A percentile compares a stretch with the other conserved stretches of the same genome.
Evolutionary conservation across 2,888 invertebrate genomes (phyloP).

Genomic region (Stenichneumon culpator): DNA sequence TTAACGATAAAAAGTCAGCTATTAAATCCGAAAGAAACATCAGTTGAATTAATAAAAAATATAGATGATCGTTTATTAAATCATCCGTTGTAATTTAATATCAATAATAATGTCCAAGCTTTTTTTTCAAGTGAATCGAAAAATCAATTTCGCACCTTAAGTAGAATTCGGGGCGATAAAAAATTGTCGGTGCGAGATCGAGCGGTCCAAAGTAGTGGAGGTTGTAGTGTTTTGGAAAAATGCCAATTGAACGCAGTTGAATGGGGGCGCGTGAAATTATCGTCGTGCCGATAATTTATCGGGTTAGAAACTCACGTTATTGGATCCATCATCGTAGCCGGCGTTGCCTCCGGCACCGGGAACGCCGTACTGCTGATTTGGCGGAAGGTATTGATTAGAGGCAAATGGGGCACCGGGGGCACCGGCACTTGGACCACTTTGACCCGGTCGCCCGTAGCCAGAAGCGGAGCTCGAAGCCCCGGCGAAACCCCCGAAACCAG

Average conservation of each 20-base stretch:
- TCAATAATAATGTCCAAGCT: too few relatives aligned
- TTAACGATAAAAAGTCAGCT: too few relatives aligned
- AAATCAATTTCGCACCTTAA: too few relatives aligned
- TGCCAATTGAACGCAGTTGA: background rate
- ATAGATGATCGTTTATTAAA: too few relatives aligned
- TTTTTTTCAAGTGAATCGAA: too few relatives aligned
- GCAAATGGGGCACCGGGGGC: conserved; percentile 61
- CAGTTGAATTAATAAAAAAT: too few relatives aligned
- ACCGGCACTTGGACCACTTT: conserved; percentile 62
- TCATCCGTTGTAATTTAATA: too few relatives aligned
- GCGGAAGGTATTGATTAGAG: conserved; percentile 78
- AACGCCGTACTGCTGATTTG: conserved; percentile 78
- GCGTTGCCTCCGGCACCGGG: conserved; percentile 69
- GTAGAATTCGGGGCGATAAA: too few relatives aligned
- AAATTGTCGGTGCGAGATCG: too few relatives aligned
- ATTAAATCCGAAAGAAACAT: too few relatives aligned
- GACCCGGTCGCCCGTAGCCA: conserved; percentile 58
- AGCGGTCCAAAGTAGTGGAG: too few relatives aligned
- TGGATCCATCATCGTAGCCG: conserved; percentile 74
- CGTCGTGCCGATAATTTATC: background rate
- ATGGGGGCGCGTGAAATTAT: background rate
- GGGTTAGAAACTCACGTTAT: conserved; percentile 72
- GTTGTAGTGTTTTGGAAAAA: background rate
- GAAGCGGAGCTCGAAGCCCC: conserved; percentile 38
- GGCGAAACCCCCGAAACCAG: conserved; percentile 59